These are phyloP conservation scores for Euthynnus affinis DNA, from an alignment of 2,797 vertebrate species.

Conservation along the genomic window DNA sequence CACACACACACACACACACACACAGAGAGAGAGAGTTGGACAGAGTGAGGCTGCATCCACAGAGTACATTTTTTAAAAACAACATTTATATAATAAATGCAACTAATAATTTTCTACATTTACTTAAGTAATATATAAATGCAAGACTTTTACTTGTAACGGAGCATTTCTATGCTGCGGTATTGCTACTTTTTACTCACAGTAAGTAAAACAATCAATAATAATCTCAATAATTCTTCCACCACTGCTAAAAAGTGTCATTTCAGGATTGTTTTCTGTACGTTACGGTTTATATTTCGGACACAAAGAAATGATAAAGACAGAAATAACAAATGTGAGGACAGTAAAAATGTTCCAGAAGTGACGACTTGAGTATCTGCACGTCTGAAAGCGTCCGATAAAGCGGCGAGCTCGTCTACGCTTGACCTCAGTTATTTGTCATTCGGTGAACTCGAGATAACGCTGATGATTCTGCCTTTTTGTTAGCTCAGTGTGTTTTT, in stretches of 20 bases:
- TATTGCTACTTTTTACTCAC: too few species aligned
- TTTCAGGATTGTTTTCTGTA: not conserved
- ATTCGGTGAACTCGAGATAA: not conserved
- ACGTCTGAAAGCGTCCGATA: constrained; percentile 11
- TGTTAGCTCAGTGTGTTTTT: constrained; percentile 16
- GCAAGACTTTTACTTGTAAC: too few species aligned
- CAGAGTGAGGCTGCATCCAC: not conserved
- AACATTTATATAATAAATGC: too few species aligned
- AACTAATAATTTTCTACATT: too few species aligned
- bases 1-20: constrained; percentile 2
- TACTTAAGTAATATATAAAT: too few species aligned
- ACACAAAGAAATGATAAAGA: not conserved
- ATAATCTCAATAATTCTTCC: too few species aligned
- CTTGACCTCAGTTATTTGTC: constrained; percentile 25
- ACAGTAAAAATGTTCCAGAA: not conserved
- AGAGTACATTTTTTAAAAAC: not conserved
- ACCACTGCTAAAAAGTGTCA: too few species aligned
- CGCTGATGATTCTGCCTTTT: constrained; percentile 23
- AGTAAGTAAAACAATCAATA: too few species aligned
- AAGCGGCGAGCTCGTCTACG: not conserved
- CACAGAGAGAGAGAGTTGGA: not conserved
- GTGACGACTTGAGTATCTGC: not conserved
- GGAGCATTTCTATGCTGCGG: too few species aligned
- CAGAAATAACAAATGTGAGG: not conserved
- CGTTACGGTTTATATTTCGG: not conserved